These are phyloP conservation scores for Suricata suricatta DNA, from an alignment of 2,113 vertebrate species.

Conservation along the genomic window DNA sequence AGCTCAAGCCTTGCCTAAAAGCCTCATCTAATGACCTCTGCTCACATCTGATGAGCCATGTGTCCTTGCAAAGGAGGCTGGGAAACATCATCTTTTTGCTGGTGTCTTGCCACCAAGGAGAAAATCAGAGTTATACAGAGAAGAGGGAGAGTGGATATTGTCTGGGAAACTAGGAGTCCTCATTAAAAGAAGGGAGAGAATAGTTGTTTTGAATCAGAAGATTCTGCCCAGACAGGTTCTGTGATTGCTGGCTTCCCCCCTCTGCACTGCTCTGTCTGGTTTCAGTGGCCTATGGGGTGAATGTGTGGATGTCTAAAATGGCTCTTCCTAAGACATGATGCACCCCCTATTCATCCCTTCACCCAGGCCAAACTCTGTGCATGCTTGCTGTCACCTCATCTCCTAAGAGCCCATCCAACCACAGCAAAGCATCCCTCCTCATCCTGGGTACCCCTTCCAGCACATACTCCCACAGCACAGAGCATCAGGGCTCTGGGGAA, in stretches of 20 bases:
- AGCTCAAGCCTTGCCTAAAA: neutral
- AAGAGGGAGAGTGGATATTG: neutral
- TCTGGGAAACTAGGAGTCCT: neutral
- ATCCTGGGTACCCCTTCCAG: neutral
- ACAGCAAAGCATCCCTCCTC: neutral
- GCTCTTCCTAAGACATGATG: neutral
- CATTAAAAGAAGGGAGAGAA: neutral
- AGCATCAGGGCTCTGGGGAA: slow-evolving; percentile 1
- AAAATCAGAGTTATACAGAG: neutral
- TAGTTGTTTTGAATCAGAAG: neutral
- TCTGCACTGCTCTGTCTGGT: neutral
- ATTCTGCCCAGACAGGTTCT: neutral
- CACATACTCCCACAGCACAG: neutral
- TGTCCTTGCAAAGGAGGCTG: too few relatives aligned
- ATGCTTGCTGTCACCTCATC: fast-evolving
- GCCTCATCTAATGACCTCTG: neutral
- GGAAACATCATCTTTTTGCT: neutral
- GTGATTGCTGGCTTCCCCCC: neutral
- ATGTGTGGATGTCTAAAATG: neutral
- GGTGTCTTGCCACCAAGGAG: neutral
- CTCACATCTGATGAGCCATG: fast-evolving
- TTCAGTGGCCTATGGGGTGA: fast-evolving
- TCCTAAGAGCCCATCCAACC: neutral
- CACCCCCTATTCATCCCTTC: too few relatives aligned
- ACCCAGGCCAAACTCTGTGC: neutral